These are phyloP conservation scores for Chroicocephalus ridibundus DNA, from an alignment of 2,113 vertebrate genomes.

Conservation along the genomic window DNA sequence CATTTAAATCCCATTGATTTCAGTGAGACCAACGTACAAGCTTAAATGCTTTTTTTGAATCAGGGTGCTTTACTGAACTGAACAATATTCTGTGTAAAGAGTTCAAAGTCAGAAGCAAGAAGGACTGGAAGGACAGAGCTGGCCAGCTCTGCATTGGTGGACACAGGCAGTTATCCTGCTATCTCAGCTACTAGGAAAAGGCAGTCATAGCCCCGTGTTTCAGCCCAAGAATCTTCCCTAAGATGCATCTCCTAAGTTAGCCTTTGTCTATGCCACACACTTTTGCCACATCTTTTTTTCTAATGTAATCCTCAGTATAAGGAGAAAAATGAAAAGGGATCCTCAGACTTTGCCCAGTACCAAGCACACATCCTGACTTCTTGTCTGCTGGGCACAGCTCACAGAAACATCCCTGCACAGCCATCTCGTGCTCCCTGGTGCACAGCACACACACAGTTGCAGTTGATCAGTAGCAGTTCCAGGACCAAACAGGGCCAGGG, in stretches of 20 bases:
- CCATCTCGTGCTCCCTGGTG: neutral
- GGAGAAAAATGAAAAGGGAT: neutral
- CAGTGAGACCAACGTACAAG: neutral
- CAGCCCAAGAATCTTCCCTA: neutral
- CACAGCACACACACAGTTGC: neutral
- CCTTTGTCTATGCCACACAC: neutral
- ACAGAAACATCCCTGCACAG: neutral
- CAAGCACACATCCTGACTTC: neutral
- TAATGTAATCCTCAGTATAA: neutral
- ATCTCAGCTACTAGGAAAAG: neutral
- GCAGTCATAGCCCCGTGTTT: neutral
- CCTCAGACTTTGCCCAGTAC: neutral
- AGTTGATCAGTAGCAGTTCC: neutral
- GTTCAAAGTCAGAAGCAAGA: neutral
- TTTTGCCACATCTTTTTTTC: neutral
- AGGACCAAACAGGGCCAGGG: neutral
- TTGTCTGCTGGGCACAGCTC: neutral
- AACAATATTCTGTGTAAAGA: neutral
- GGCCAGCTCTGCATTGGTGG: neutral
- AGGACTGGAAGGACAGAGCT: neutral
- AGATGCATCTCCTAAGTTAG: neutral
- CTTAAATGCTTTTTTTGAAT: neutral
- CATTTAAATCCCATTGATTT: neutral
- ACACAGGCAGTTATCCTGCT: neutral
- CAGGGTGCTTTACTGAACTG: neutral